A percentile compares a stretch with the other conserved stretches of the same genome.
Evolutionary conservation across 2,797 vertebrate species (phyloP).

Genomic region (Podarcis lilfordi): DNA sequence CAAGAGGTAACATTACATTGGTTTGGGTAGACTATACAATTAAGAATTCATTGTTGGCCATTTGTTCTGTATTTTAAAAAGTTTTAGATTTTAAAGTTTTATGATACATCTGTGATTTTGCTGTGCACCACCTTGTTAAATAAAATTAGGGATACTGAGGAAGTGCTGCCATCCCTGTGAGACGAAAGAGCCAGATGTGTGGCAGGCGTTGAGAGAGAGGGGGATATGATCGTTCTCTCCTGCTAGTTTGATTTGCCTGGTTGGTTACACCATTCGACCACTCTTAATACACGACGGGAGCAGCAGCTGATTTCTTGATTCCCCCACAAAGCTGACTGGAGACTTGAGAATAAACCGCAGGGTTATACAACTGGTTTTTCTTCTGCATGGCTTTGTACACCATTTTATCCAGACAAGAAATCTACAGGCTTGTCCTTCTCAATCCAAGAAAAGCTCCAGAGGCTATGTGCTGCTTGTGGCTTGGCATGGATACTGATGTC

Average conservation of each 20-base stretch:
- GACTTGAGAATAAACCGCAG: neutral
- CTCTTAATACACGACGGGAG: neutral
- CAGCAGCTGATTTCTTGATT: neutral
- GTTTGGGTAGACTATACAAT: neutral
- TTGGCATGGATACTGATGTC: slow-evolving; percentile 15
- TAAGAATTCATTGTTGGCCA: too few relatives aligned
- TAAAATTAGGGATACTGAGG: neutral
- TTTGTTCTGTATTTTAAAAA: too few relatives aligned
- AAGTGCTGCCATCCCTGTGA: neutral
- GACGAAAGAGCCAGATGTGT: neutral
- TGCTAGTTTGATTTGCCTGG: neutral
- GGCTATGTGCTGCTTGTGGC: neutral
- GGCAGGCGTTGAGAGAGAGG: neutral
- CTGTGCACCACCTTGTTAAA: too few relatives aligned
- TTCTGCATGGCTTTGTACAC: neutral
- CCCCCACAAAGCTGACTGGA: neutral
- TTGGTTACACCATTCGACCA: neutral
- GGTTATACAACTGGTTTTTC: neutral
- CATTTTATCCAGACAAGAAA: slow-evolving; percentile 7
- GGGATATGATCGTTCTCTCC: neutral
- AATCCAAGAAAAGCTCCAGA: neutral
- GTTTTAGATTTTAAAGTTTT: too few relatives aligned
- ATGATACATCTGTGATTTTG: too few relatives aligned
- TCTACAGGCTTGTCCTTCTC: neutral
- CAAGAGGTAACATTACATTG: neutral